A percentile compares a stretch with the other conserved stretches of the same genome.
Evolutionary conservation across 2,797 vertebrate genomes (phyloP).

Genomic region (Numenius phaeopus): DNA sequence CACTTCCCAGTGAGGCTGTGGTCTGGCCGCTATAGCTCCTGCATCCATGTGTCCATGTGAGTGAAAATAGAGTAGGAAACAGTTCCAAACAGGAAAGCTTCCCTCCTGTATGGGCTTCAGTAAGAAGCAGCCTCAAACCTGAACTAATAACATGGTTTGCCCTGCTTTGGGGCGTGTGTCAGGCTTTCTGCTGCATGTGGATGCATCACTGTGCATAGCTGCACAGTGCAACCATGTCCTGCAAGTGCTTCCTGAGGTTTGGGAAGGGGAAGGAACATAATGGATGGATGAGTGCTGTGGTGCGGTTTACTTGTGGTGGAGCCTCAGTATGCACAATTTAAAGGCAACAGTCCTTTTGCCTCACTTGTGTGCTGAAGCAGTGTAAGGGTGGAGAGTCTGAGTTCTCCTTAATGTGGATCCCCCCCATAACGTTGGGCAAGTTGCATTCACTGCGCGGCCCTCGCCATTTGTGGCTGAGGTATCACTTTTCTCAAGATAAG

Average conservation of each 20-base stretch:
- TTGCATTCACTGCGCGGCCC: background rate
- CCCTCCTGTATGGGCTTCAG: background rate
- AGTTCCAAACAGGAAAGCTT: background rate
- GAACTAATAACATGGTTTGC: rapidly evolving
- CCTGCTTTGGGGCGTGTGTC: background rate
- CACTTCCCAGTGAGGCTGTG: rapidly evolving
- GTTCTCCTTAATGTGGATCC: background rate
- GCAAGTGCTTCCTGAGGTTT: background rate
- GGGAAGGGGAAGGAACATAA: background rate
- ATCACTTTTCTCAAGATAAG: slow-evolving; percentile 76
- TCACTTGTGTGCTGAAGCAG: background rate
- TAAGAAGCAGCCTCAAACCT: background rate
- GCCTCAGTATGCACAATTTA: background rate
- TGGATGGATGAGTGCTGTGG: background rate
- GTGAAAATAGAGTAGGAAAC: background rate
- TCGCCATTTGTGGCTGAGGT: slow-evolving; percentile 46
- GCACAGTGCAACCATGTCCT: background rate
- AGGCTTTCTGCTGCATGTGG: background rate
- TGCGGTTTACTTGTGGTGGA: background rate
- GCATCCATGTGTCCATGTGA: rapidly evolving
- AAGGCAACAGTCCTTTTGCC: background rate
- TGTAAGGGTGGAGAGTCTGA: background rate
- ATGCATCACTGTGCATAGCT: background rate
- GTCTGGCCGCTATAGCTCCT: background rate
- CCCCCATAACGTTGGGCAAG: background rate